Conservation (phyloP, 2,797 vertebrate genomes). For the Clamator glandarius region DNA sequence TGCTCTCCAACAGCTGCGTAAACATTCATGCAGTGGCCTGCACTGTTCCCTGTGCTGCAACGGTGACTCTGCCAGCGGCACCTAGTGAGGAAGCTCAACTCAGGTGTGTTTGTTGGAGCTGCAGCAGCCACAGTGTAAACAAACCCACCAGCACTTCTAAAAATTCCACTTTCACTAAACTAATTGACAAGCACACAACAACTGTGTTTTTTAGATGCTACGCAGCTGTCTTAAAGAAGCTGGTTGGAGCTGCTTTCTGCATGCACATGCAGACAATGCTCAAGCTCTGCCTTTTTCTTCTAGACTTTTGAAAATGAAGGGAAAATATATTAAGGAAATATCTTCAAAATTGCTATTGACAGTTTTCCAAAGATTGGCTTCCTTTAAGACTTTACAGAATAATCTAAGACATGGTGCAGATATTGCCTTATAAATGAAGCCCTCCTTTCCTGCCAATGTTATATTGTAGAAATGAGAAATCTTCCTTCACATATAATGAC, state of each 20-base stretch:
- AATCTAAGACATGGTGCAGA: accelerated
- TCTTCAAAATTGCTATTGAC: not conserved
- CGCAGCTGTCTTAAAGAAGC: not conserved
- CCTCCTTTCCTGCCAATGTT: not conserved
- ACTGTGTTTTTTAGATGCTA: not conserved
- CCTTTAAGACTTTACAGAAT: not conserved
- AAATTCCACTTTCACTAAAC: not conserved
- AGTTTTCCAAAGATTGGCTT: not conserved
- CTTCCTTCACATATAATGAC: accelerated
- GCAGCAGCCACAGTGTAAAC: not conserved
- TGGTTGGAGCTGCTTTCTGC: not conserved
- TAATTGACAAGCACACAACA: not conserved
- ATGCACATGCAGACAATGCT: not conserved
- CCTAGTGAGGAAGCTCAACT: not conserved
- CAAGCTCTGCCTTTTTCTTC: not conserved
- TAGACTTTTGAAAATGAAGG: not conserved
- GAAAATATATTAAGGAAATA: not conserved
- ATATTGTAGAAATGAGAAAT: not conserved
- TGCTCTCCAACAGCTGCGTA: not conserved
- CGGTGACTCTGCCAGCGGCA: not conserved
- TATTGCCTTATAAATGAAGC: not conserved
- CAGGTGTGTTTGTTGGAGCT: not conserved
- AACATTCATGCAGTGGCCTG: not conserved
- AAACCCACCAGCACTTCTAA: not conserved
- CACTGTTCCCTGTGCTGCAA: accelerated